Percentiles rank a stretch among this genome's conserved stretches.
phyloP scores from a whole-genome alignment of 2,797 vertebrate species.

The Choloepus didactylus region DNA sequence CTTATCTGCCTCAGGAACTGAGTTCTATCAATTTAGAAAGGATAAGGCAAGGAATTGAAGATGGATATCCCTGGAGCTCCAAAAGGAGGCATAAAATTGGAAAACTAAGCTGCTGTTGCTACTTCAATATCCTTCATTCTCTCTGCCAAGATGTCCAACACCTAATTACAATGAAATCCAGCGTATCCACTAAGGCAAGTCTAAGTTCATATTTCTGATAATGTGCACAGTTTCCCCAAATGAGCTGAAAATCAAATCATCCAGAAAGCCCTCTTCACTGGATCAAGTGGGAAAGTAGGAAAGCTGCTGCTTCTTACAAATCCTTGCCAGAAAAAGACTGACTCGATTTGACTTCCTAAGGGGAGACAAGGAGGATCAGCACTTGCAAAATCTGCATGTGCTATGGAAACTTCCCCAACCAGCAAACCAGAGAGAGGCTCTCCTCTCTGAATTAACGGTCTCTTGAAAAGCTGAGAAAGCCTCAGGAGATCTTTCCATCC shows the following conservation, averaged over 20 bases:
- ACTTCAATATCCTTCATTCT: neutral
- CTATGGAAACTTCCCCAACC: neutral
- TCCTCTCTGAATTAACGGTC: neutral
- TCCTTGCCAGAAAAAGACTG: neutral
- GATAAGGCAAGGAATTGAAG: neutral
- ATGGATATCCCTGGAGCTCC: neutral
- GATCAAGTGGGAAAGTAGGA: neutral
- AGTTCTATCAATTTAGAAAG: neutral
- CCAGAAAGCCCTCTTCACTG: neutral
- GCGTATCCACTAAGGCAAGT: neutral
- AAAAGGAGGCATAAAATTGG: neutral
- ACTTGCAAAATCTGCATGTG: neutral
- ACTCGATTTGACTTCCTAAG: neutral
- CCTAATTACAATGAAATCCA: neutral
- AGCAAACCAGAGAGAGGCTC: fast-evolving
- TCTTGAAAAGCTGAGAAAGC: neutral
- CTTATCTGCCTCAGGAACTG: neutral
- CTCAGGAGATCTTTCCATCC: neutral
- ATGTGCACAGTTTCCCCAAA: neutral
- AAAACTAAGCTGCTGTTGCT: neutral
- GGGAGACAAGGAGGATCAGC: neutral
- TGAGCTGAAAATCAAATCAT: neutral
- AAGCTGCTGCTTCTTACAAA: neutral
- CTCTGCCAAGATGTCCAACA: neutral
- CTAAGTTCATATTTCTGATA: neutral